phyloP scores from a whole-genome alignment of 2,113 vertebrate genomes.

The Trogon surrucura region DNA sequence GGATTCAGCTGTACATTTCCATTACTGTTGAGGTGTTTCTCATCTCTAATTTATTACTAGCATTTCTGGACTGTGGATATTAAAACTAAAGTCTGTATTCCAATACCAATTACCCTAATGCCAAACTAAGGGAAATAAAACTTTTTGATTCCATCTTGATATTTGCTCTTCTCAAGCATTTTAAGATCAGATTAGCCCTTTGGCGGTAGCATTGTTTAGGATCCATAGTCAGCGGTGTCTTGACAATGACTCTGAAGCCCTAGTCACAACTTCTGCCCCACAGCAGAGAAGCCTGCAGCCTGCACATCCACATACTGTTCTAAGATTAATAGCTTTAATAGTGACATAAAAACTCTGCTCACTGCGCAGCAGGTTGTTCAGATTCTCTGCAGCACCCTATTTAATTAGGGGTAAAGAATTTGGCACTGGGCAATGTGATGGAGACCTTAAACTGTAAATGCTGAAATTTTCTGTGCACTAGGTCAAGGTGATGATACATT shows the following conservation, averaged over 20 bases:
- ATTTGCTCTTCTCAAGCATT: not conserved
- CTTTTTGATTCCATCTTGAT: not conserved
- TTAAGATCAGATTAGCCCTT: not conserved
- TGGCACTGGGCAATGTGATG: not conserved
- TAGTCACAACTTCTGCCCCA: not conserved
- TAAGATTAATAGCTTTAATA: not conserved
- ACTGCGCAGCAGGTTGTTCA: not conserved
- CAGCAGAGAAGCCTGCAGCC: not conserved
- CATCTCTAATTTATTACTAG: not conserved
- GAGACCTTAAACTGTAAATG: not conserved
- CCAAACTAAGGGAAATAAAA: not conserved
- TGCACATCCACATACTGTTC: not conserved
- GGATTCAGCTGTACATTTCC: not conserved
- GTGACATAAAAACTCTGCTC: not conserved
- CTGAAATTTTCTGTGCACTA: not conserved
- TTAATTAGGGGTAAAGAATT: not conserved
- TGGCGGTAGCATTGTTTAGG: not conserved
- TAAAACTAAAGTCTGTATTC: not conserved
- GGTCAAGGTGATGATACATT: not conserved
- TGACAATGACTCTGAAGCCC: not conserved
- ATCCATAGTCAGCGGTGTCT: not conserved
- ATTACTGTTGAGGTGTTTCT: not conserved
- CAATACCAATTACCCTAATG: not conserved
- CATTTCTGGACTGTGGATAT: not conserved
- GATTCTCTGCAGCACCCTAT: not conserved